phyloP scores from a whole-genome alignment of 1,140 invertebrate species.

The Zaprionus ghesquierei region DNA sequence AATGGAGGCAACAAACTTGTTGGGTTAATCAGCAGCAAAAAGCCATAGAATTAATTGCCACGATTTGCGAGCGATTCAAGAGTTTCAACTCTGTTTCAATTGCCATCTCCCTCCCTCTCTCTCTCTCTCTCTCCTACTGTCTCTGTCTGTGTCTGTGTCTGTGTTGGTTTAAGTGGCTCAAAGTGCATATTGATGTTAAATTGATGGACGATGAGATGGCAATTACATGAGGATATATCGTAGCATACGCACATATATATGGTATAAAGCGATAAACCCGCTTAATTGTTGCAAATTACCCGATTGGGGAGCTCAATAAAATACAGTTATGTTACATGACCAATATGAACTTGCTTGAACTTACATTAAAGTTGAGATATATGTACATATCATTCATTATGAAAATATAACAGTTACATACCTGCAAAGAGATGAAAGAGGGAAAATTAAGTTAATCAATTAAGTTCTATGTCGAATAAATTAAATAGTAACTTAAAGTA shows the following conservation, averaged over 20 bases:
- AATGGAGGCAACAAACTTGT: constrained; percentile 30
- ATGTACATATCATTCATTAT: not conserved
- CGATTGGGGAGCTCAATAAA: constrained; percentile 38
- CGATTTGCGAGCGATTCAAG: constrained; percentile 39
- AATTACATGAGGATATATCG: constrained; percentile 48
- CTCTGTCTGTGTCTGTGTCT: not conserved
- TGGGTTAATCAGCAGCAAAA: constrained; percentile 34
- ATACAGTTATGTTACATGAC: constrained; percentile 1
- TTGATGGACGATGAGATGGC: constrained; percentile 47
- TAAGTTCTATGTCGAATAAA: too few relatives aligned
- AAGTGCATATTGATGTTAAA: constrained; percentile 51
- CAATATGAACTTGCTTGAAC: not conserved
- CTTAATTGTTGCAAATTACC: constrained; percentile 73
- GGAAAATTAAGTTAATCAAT: not conserved
- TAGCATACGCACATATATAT: constrained; percentile 27
- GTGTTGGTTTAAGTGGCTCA: constrained; percentile 31
- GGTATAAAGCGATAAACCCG: constrained; percentile 33
- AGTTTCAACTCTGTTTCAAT: constrained; percentile 18
- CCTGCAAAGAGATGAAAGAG: constrained; percentile 53
- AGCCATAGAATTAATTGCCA: constrained; percentile 44
- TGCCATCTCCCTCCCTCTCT: not conserved
- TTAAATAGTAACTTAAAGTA: not conserved
- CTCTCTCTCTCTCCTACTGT: not conserved
- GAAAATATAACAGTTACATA: constrained; percentile 37
- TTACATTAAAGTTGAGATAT: not conserved